Conservation (phyloP, 2,888 invertebrate species). For the Abrostola triplasia region DNA sequence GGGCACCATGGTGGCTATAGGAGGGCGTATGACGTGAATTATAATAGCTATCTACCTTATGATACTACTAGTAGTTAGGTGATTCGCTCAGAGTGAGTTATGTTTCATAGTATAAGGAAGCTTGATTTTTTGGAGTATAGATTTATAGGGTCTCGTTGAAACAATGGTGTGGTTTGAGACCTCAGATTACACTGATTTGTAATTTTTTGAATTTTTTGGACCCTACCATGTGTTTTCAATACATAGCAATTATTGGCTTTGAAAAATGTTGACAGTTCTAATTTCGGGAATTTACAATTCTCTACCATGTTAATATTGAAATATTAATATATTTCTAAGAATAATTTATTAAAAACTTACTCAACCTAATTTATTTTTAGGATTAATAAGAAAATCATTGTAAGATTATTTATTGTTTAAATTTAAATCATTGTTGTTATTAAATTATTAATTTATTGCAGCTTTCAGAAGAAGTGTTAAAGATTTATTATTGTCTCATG, state of each 20-base stretch:
- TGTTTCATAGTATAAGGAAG: neutral
- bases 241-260: too few relatives aligned
- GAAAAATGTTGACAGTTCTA: too few relatives aligned
- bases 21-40: slow-evolving; percentile 84
- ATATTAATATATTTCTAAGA: neutral
- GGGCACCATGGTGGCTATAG: slow-evolving; percentile 88
- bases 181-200: too few relatives aligned
- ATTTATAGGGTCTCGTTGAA: too few relatives aligned
- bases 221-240: too few relatives aligned
- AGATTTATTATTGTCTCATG: slow-evolving; percentile 41
- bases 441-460: slow-evolving; percentile 66
- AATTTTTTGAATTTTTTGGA: too few relatives aligned
- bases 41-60: slow-evolving; percentile 83
- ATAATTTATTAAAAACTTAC: slow-evolving; percentile 16
- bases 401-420: slow-evolving; percentile 65
- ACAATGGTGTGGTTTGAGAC: too few relatives aligned
- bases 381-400: slow-evolving; percentile 36
- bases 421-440: slow-evolving; percentile 56
- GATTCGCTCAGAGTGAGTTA: neutral
- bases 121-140: slow-evolving; percentile 6
- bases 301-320: slow-evolving; percentile 1
- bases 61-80: slow-evolving; percentile 69
- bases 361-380: slow-evolving; percentile 42
- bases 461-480: slow-evolving; percentile 65
- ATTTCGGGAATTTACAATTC: neutral